phyloP scores from a whole-genome alignment of 2,888 invertebrate species.

The Apodemia mormo region DNA sequence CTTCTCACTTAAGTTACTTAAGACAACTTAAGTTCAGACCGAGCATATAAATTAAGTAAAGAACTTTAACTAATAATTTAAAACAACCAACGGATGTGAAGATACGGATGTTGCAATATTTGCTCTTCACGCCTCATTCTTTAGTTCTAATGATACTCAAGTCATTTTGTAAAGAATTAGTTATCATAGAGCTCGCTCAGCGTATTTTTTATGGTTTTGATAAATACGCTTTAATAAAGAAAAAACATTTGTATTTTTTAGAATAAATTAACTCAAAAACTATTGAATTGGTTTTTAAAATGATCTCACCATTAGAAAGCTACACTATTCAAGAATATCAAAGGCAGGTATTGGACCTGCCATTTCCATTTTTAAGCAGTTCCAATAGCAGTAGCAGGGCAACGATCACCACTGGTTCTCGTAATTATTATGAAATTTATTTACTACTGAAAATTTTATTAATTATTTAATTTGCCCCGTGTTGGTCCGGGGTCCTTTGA shows the following conservation, averaged over 20 bases:
- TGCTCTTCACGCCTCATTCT: slow-evolving; percentile 2
- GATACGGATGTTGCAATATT: background rate
- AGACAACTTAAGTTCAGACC: background rate
- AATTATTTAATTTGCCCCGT: too few relatives aligned
- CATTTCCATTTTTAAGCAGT: too few relatives aligned
- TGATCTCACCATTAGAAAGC: too few relatives aligned
- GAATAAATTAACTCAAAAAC: too few relatives aligned
- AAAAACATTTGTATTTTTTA: background rate
- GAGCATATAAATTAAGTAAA: background rate
- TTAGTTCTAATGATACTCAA: slow-evolving; percentile 1
- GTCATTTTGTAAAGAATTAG: background rate
- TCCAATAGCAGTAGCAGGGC: too few relatives aligned
- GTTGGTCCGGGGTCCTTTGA: too few relatives aligned
- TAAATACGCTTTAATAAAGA: background rate
- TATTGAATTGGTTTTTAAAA: background rate
- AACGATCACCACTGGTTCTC: too few relatives aligned
- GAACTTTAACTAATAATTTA: background rate
- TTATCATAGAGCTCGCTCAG: background rate
- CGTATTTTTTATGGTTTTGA: background rate
- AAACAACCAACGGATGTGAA: background rate
- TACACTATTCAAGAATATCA: too few relatives aligned
- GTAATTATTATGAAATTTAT: too few relatives aligned
- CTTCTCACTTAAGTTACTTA: too few relatives aligned
- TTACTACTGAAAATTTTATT: too few relatives aligned
- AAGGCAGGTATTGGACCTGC: too few relatives aligned